A percentile compares a stretch with the other conserved stretches of the same genome.
Conservation (phyloP, 92 coral and sea anemone species). For the Umimayanthus kanabou region DNA sequence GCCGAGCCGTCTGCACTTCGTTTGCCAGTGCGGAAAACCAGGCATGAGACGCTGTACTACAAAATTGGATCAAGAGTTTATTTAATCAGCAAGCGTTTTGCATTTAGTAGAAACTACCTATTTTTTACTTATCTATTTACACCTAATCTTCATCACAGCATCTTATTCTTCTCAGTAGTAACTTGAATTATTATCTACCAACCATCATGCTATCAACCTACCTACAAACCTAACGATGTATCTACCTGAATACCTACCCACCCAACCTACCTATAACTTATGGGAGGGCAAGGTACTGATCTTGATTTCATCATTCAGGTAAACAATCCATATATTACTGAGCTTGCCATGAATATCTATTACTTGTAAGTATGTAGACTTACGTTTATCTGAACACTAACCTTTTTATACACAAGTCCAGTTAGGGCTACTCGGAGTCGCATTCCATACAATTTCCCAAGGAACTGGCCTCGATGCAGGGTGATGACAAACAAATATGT, state of each 20-base stretch:
- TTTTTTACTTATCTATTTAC: too few species aligned
- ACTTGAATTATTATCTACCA: not conserved
- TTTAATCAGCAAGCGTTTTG: too few species aligned
- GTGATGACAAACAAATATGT: slow-evolving; percentile 31
- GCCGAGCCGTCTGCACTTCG: not conserved
- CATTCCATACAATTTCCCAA: slow-evolving; percentile 41
- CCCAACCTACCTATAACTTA: not conserved
- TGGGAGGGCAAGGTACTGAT: not conserved
- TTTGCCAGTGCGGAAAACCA: not conserved
- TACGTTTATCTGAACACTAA: not conserved
- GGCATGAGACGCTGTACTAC: too few species aligned
- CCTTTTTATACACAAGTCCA: slow-evolving; percentile 36
- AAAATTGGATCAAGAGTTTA: too few species aligned
- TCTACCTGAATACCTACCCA: not conserved
- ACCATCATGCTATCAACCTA: not conserved
- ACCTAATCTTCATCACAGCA: not conserved
- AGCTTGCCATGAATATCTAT: not conserved
- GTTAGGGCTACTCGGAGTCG: slow-evolving; percentile 37
- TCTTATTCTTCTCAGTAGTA: not conserved
- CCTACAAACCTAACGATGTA: not conserved
- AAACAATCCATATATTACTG: not conserved
- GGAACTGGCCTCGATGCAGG: slow-evolving; percentile 34
- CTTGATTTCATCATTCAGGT: not conserved
- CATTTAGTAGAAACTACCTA: not conserved
- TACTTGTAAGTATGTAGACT: not conserved